phyloP scores from a whole-genome alignment of 1,140 invertebrate species.

The Steinernema feltiae region DNA sequence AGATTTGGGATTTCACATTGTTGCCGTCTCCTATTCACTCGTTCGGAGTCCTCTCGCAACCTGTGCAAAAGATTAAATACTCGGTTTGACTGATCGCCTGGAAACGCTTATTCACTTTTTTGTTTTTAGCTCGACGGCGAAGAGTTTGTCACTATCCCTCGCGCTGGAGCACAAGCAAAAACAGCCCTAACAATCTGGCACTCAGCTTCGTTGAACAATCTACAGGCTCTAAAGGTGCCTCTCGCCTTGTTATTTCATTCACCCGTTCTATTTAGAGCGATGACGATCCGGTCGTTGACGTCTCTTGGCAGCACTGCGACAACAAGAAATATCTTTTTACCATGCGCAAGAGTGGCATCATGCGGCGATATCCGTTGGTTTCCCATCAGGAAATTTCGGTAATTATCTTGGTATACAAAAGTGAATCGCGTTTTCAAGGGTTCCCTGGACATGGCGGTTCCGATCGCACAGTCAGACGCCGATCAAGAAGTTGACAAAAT shows the following conservation, averaged over 20 bases:
- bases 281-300: not conserved
- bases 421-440: not conserved
- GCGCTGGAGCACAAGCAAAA: not conserved
- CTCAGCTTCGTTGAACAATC: not conserved
- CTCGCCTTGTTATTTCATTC: not conserved
- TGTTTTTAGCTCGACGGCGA: conserved; percentile 7
- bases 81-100: not conserved
- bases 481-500: not conserved
- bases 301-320: not conserved
- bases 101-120: not conserved
- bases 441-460: not conserved
- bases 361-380: not conserved
- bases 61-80: not conserved
- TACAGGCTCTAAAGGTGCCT: not conserved
- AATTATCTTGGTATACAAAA: not conserved
- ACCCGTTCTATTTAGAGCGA: not conserved
- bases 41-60: not conserved
- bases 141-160: not conserved
- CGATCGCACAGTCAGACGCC: not conserved
- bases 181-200: not conserved
- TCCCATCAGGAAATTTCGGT: not conserved
- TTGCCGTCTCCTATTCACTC: not conserved
- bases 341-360: not conserved
- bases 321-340: not conserved
- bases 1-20: not conserved